Percentiles rank a stretch among this genome's conserved stretches.
phyloP scores from a whole-genome alignment of 2,888 invertebrate species.

The Bombyx huttoni region DNA sequence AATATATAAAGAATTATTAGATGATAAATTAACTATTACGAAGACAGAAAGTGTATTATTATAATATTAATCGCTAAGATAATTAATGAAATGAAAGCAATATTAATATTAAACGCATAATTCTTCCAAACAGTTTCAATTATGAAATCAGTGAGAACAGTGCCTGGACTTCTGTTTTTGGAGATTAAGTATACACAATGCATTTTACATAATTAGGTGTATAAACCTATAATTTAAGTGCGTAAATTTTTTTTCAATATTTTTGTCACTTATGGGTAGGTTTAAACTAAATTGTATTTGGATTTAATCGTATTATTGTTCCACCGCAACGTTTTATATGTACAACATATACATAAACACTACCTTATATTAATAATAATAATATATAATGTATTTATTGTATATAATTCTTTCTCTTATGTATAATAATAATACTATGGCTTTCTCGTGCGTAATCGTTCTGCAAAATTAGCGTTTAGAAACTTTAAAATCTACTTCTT shows the following conservation, averaged over 20 bases:
- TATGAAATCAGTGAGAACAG: conserved; percentile 35
- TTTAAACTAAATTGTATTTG: background rate
- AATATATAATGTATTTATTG: too few species aligned
- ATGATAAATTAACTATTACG: too few species aligned
- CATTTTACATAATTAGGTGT: conserved; percentile 6
- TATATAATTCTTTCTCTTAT: too few species aligned
- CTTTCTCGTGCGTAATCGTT: too few species aligned
- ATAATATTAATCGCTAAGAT: background rate
- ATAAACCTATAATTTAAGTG: background rate
- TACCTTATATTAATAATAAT: background rate
- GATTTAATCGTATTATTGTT: background rate
- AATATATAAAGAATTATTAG: too few species aligned
- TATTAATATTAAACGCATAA: background rate
- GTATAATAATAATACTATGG: too few species aligned
- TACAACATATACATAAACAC: background rate
- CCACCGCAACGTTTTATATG: background rate
- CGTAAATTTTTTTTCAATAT: background rate
- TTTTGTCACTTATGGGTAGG: background rate
- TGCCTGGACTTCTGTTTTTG: conserved; percentile 29
- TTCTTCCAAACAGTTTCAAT: conserved; percentile 11
- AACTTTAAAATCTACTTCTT: too few species aligned
- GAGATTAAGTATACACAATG: conserved; percentile 12
- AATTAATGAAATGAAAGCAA: background rate
- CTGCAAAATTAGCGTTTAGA: too few species aligned
- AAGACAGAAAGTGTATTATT: too few species aligned